A percentile compares a stretch with the other conserved stretches of the same genome.
Conservation (phyloP, 1,140 invertebrate species). For the Drosophila setifemur region DNA sequence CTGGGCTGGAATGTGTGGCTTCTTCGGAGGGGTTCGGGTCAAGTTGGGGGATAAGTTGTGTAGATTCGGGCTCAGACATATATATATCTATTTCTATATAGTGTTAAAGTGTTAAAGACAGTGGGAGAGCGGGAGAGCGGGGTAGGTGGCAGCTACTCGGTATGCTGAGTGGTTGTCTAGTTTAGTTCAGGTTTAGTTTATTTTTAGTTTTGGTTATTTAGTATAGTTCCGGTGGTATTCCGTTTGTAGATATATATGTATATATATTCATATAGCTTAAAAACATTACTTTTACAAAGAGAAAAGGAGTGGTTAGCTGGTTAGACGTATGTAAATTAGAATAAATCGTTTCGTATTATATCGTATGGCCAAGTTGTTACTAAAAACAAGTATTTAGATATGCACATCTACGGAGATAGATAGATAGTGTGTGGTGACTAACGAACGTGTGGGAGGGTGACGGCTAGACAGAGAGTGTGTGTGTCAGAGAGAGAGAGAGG, state of each 20-base stretch:
- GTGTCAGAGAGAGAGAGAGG: background rate
- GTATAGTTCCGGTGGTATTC: conserved; percentile 38
- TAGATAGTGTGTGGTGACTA: conserved; percentile 21
- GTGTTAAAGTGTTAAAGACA: background rate
- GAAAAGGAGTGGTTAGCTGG: conserved; percentile 11
- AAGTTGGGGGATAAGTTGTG: too few species aligned
- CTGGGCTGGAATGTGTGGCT: too few species aligned
- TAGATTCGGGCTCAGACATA: background rate
- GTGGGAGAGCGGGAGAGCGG: background rate
- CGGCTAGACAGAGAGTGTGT: background rate
- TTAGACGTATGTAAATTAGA: conserved; percentile 14
- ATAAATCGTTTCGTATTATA: conserved; percentile 29
- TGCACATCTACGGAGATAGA: conserved; percentile 40
- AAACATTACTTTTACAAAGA: conserved; percentile 47
- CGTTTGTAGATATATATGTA: conserved; percentile 60
- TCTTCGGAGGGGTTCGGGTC: too few species aligned
- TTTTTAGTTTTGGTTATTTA: conserved; percentile 34
- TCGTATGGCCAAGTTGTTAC: conserved; percentile 28
- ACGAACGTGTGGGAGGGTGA: conserved; percentile 7
- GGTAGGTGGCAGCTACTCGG: conserved; percentile 6
- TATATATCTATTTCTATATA: background rate
- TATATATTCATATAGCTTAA: conserved; percentile 54
- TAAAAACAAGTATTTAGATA: conserved; percentile 27
- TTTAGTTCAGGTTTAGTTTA: conserved; percentile 33
- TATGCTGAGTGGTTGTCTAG: conserved; percentile 43